Evolutionary conservation across 2,113 vertebrate species (phyloP).

Genomic region (Myanophis thanlyinensis): DNA sequence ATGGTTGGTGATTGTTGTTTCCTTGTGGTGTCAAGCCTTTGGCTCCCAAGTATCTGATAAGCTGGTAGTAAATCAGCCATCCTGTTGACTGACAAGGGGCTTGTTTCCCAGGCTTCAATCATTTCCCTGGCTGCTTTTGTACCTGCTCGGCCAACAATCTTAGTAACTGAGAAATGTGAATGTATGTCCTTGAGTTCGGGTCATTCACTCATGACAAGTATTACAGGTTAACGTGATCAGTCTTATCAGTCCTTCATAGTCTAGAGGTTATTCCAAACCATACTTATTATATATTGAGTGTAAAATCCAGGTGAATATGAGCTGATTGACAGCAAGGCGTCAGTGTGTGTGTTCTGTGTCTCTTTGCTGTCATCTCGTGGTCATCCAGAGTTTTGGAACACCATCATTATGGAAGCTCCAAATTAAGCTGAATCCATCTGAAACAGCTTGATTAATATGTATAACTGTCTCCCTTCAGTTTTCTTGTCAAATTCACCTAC

Average conservation of each 20-base stretch:
- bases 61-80: not conserved
- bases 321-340: not conserved
- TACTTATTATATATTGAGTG: not conserved
- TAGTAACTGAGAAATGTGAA: not conserved
- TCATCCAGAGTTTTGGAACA: not conserved
- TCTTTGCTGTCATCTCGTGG: not conserved
- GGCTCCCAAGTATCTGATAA: not conserved
- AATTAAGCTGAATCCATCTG: not conserved
- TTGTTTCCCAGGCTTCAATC: not conserved
- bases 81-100: not conserved
- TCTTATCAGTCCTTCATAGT: not conserved
- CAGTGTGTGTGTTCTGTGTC: not conserved
- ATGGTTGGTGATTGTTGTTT: too few relatives aligned
- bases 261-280: not conserved
- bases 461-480: constrained; percentile 16
- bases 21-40: not conserved
- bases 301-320: not conserved
- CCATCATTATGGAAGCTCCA: not conserved
- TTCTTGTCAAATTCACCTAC: constrained; percentile 29
- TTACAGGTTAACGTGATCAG: not conserved
- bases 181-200: not conserved
- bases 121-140: not conserved
- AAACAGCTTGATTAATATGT: not conserved
- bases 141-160: not conserved
- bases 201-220: not conserved